A percentile compares a stretch with the other conserved stretches of the same genome.
phyloP scores from a whole-genome alignment of 2,888 invertebrate species.

The Sphaerophoria rueppellii region DNA sequence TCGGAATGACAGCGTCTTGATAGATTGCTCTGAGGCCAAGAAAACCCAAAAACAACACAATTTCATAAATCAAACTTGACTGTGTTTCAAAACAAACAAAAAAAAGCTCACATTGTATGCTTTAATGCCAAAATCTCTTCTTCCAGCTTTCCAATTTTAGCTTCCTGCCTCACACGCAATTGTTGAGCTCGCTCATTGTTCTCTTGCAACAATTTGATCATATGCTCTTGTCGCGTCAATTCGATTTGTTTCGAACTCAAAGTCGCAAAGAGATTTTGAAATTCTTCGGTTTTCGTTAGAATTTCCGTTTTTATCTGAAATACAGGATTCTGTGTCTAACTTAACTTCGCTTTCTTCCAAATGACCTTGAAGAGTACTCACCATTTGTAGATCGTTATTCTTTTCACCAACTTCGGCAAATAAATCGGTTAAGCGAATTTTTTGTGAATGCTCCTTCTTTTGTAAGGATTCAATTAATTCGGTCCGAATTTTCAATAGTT shows the following conservation, averaged over 20 bases:
- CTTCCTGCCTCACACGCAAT: slow-evolving; percentile 78
- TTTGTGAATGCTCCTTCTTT: slow-evolving; percentile 76
- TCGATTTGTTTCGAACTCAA: slow-evolving; percentile 78
- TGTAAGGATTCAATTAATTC: slow-evolving; percentile 78
- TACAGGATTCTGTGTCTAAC: slow-evolving; percentile 22
- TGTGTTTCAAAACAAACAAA: neutral
- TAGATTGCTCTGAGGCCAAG: slow-evolving; percentile 70
- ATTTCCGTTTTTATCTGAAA: slow-evolving; percentile 78
- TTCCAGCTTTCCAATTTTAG: slow-evolving; percentile 77
- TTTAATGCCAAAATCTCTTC: slow-evolving; percentile 77
- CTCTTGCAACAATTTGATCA: slow-evolving; percentile 79
- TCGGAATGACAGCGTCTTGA: slow-evolving; percentile 69
- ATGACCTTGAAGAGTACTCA: slow-evolving; percentile 35
- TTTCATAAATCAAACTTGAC: neutral
- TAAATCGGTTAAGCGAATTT: slow-evolving; percentile 76
- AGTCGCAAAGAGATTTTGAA: slow-evolving; percentile 77
- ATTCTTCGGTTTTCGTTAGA: slow-evolving; percentile 77
- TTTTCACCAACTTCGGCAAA: slow-evolving; percentile 76
- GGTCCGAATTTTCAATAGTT: slow-evolving; percentile 76
- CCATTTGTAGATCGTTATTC: slow-evolving; percentile 70
- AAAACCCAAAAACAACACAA: no score
- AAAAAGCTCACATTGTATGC: slow-evolving; percentile 76
- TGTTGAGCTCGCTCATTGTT: slow-evolving; percentile 76
- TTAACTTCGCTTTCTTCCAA: neutral
- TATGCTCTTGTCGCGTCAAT: slow-evolving; percentile 77